These are phyloP conservation scores for Xiphorhynchus erythropygius DNA, from an alignment of 2,797 vertebrate genomes.

Conservation along the genomic window DNA sequence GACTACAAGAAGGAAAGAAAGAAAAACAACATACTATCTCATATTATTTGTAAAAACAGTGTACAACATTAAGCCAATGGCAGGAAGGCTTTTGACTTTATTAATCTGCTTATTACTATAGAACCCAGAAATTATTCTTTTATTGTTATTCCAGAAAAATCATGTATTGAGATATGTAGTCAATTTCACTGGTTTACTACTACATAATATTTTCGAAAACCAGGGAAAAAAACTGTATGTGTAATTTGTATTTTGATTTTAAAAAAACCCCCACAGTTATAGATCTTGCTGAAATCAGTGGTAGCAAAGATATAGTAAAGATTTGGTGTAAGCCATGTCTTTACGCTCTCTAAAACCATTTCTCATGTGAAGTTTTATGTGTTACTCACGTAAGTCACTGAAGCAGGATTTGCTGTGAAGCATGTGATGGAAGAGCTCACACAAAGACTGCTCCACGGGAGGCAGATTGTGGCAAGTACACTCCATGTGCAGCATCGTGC, in stretches of 20 bases:
- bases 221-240: background rate
- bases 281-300: background rate
- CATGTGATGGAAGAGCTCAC: constrained; percentile 79
- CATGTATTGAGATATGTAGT: background rate
- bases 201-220: background rate
- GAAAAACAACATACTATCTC: background rate
- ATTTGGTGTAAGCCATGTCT: background rate
- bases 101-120: background rate
- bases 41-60: background rate
- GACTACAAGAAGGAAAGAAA: background rate
- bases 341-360: background rate
- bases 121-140: background rate
- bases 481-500: constrained; percentile 80
- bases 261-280: accelerated
- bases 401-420: constrained; percentile 85
- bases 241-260: background rate
- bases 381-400: constrained; percentile 72
- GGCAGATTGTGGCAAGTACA: constrained; percentile 80
- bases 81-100: background rate
- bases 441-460: constrained; percentile 69
- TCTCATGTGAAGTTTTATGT: background rate
- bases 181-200: background rate
- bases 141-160: background rate
- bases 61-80: background rate
- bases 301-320: background rate